These are phyloP conservation scores for Netelia fuscicornis DNA, from an alignment of 2,888 invertebrate genomes.

Conservation along the genomic window DNA sequence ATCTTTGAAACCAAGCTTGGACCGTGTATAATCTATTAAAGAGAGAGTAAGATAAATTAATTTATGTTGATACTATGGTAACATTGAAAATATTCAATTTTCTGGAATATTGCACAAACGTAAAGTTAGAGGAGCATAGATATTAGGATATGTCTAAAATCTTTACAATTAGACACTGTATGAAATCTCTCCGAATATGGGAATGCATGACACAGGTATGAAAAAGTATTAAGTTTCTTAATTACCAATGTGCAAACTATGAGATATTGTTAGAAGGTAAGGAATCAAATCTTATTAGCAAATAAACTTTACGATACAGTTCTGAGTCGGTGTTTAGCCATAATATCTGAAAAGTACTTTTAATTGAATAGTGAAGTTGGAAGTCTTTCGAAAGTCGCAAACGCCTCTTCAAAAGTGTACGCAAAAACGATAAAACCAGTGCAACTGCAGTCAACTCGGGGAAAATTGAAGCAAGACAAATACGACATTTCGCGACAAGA, in stretches of 20 bases:
- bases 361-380: background rate
- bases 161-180: too few relatives aligned
- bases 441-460: background rate
- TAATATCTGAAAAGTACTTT: background rate
- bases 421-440: background rate
- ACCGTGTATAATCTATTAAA: conserved; percentile 27
- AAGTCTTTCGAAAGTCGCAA: background rate
- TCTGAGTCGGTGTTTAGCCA: too few relatives aligned
- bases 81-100: conserved; percentile 1
- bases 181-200: too few relatives aligned
- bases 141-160: too few relatives aligned
- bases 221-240: too few relatives aligned
- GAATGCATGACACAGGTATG: too few relatives aligned
- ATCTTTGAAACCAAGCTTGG: conserved; percentile 6
- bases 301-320: too few relatives aligned
- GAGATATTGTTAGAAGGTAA: too few relatives aligned
- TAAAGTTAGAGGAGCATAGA: too few relatives aligned
- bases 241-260: too few relatives aligned
- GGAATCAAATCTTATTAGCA: too few relatives aligned
- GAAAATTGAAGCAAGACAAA: background rate
- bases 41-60: background rate
- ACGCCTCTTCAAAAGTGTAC: background rate
- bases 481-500: background rate
- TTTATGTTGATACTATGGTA: background rate
- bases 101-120: background rate